Conservation (phyloP, 2,797 vertebrate genomes). For the Cossypha dichroa region DNA sequence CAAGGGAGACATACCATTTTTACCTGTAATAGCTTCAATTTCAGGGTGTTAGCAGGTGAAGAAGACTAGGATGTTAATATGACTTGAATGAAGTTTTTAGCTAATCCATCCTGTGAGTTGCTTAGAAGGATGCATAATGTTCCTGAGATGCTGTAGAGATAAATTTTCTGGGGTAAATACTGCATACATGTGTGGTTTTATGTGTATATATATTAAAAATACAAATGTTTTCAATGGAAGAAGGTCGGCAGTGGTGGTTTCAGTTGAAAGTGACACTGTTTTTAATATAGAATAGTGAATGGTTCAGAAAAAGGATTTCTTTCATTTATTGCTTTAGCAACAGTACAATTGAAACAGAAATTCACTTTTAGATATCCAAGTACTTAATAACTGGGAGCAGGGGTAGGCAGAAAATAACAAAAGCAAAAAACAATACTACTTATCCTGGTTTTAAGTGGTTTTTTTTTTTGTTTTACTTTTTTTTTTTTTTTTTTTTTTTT, state of each 20-base stretch:
- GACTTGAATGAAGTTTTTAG: not conserved
- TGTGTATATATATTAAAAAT: not conserved
- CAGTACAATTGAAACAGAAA: not conserved
- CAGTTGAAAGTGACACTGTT: not conserved
- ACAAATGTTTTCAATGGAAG: not conserved
- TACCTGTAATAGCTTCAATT: not conserved
- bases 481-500: not conserved
- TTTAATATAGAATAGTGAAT: not conserved
- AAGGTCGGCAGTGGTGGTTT: not conserved
- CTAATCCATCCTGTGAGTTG: not conserved
- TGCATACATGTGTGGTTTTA: fast-evolving
- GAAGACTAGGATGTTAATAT: not conserved
- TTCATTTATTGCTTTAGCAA: not conserved
- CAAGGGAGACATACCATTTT: fast-evolving
- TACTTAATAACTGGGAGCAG: not conserved
- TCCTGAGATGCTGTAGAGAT: fast-evolving
- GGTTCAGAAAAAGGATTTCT: not conserved
- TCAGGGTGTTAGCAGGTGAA: not conserved
- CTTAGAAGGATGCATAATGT: not conserved
- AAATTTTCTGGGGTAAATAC: not conserved
- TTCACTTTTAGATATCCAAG: not conserved
- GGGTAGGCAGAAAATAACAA: not conserved
- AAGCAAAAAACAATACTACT: not conserved
- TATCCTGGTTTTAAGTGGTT: not conserved
- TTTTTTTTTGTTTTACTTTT: too few relatives aligned